Conservation (phyloP, 92 coral and sea anemone species). For the Micromussa lordhowensis region DNA sequence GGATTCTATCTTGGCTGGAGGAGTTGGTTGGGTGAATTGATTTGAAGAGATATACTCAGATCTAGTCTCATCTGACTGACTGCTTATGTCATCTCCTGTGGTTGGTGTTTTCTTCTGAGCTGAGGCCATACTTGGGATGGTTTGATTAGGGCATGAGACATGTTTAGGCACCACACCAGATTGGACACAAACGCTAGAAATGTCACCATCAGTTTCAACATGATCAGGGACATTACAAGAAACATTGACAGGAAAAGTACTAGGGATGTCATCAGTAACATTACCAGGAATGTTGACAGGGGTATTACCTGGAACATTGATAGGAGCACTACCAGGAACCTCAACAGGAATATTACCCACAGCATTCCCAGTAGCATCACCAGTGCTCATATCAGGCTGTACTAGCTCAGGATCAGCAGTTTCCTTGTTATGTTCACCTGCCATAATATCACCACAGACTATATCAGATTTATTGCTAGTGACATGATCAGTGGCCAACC, state of each 20-base stretch:
- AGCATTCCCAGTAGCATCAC: neutral
- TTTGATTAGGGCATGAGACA: neutral
- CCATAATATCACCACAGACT: neutral
- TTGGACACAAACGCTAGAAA: neutral
- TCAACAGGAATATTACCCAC: too few relatives aligned
- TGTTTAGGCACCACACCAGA: neutral
- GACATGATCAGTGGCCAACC: neutral
- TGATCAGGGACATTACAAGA: neutral
- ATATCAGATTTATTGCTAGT: neutral
- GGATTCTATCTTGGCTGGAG: slow-evolving; percentile 26
- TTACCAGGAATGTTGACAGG: neutral
- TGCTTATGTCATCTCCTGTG: neutral
- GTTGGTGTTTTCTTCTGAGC: neutral
- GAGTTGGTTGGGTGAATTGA: neutral
- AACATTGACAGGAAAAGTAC: neutral
- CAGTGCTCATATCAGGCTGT: neutral
- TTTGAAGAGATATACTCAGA: neutral
- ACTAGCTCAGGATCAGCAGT: neutral
- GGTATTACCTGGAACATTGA: neutral
- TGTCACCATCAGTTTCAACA: neutral
- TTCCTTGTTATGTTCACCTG: neutral
- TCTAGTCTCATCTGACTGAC: neutral
- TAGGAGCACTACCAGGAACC: neutral
- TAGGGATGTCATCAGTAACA: neutral
- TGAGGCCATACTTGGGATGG: neutral